Base-by-base conservation (phyloP, 2,888 invertebrate genomes). In the Papilio demoleus region DNA sequence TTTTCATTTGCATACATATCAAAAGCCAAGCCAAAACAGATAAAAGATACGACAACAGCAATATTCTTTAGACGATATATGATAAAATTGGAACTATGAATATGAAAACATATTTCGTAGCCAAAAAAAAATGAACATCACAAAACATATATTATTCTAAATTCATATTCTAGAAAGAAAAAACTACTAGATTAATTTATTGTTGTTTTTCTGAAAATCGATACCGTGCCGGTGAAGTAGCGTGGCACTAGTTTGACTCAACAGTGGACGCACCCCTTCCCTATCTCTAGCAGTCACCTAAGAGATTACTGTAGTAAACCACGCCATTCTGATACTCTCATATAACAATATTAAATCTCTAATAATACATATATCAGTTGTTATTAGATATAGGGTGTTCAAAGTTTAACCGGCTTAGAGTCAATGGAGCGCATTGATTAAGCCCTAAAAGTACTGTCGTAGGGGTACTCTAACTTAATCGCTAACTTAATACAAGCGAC, bases 371-470 rank as follows among this genome's bases (percentile, higher is more conserved):
- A n/a, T n/a, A n/a, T n/a, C n/a, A 6, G 31, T 47, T 22, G 3
- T 45, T 47, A 56, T 56, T 31, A 31, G 27, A 56, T 56, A 56
- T 9, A 56, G 31, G 53, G 3, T 56, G 53, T 56, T 31, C 31
- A 56, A 56, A 56, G 31, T 56, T 56, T 17, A 9, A 31, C 31
- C 9, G 31, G 53, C 31, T 56, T 56, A 56, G 31, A 56, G 53
- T 56, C n/a, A 53, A 27, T 31, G 9, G 31, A 27, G n/a, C 27
- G 53, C 5, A 27, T 56, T 17, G 31, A 56, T 56, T 56, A 56
- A 56, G 17, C 53, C 53, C 53, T 31, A 17, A 56, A 56, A 56
- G 53, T 27, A 53, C 31, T 31, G 27, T 17, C 53, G 53, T 56
- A 56, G n/a, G 53, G 31, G 53, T 31, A 31, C 53, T 9, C 53